Conservation (phyloP, 2,797 vertebrate genomes). For the Cossypha dichroa region DNA sequence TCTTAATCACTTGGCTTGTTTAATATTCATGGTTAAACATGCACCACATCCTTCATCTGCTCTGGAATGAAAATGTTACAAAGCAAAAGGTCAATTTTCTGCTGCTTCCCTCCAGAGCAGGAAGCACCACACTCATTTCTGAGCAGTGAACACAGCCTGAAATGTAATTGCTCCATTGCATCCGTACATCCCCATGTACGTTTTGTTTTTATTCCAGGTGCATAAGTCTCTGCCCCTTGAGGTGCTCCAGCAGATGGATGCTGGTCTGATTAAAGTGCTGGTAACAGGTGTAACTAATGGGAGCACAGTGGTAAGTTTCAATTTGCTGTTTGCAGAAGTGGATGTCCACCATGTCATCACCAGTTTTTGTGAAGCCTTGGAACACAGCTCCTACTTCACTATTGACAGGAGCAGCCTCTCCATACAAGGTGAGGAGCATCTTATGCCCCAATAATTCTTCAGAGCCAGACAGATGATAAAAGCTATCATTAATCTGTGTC, state of each 20-base stretch:
- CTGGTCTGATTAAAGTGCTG: conserved; percentile 73
- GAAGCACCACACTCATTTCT: not conserved
- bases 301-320: conserved; percentile 81
- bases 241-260: conserved; percentile 70
- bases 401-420: conserved; percentile 69
- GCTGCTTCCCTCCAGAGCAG: not conserved
- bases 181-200: not conserved
- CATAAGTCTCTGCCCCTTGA: conserved; percentile 63
- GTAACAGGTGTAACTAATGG: conserved; percentile 74
- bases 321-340: conserved; percentile 65
- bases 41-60: not conserved
- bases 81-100: not conserved
- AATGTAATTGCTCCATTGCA: not conserved
- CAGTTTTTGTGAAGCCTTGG: conserved; percentile 73
- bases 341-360: conserved; percentile 64
- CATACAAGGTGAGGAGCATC: conserved; percentile 71
- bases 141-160: not conserved
- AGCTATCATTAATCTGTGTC: not conserved
- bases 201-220: conserved; percentile 72
- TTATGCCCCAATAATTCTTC: not conserved
- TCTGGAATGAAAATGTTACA: not conserved
- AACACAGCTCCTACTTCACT: conserved; percentile 70
- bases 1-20: not conserved
- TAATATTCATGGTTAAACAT: not conserved
- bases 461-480: not conserved